phyloP scores from a whole-genome alignment of 1,140 invertebrate species.

The Antheraea mylitta region DNA sequence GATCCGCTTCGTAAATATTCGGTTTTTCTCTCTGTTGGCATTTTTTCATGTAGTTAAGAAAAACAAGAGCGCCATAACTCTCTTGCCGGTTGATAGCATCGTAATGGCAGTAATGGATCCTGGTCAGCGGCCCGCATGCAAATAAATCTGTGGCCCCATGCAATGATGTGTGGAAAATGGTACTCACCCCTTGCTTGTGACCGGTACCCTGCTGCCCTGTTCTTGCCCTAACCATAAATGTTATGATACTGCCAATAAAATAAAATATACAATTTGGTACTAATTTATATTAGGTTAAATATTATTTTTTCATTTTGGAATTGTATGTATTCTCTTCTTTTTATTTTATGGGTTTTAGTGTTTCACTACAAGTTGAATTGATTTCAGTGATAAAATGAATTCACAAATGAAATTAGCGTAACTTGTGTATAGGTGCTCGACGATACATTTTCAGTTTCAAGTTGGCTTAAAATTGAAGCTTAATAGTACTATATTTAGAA shows the following conservation, averaged over 20 bases:
- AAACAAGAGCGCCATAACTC: slow-evolving; percentile 74
- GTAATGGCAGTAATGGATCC: slow-evolving; percentile 78
- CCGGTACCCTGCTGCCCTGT: slow-evolving; percentile 28
- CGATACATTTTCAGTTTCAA: no score
- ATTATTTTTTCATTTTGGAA: slow-evolving; percentile 2
- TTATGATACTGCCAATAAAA: slow-evolving; percentile 29
- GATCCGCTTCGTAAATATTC: slow-evolving; percentile 47
- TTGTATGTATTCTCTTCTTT: background rate
- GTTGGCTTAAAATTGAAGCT: no score
- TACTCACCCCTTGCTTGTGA: slow-evolving; percentile 48
- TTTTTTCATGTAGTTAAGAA: slow-evolving; percentile 68
- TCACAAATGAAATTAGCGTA: no score
- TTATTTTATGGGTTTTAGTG: no score
- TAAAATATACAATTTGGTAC: slow-evolving; percentile 23
- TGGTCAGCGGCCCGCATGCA: slow-evolving; percentile 78
- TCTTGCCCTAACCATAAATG: slow-evolving; percentile 7
- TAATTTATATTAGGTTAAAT: background rate
- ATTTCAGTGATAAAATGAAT: no score
- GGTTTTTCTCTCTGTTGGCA: slow-evolving; percentile 48
- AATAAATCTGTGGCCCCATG: slow-evolving; percentile 77
- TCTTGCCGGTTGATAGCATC: slow-evolving; percentile 66
- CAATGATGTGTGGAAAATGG: slow-evolving; percentile 78
- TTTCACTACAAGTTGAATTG: no score
- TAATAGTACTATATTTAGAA: no score
- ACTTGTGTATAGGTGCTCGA: no score